Percentiles rank a stretch among this genome's conserved stretches.
These are phyloP conservation scores for Anaspis maculata DNA, from an alignment of 2,888 invertebrate genomes.

Conservation along the genomic window DNA sequence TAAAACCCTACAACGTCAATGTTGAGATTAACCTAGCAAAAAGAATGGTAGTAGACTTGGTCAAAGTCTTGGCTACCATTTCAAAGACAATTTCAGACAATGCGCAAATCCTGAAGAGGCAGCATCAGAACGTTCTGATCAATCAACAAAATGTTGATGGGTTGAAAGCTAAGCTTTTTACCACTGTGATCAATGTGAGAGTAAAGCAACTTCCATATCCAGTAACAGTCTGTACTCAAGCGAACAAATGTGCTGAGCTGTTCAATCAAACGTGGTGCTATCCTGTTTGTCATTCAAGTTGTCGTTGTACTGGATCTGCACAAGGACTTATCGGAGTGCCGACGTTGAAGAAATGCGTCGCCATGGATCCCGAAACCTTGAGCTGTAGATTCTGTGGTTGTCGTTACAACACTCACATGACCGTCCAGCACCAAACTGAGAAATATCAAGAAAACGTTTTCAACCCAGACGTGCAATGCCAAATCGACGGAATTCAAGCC, in stretches of 20 bases:
- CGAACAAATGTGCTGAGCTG: conserved; percentile 24
- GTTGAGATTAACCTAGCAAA: conserved; percentile 33
- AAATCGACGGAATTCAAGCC: conserved; percentile 22
- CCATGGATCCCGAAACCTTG: conserved; percentile 21
- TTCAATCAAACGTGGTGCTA: conserved; percentile 28
- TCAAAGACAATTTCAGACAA: conserved; percentile 32
- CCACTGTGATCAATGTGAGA: conserved; percentile 27
- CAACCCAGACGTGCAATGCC: conserved; percentile 22
- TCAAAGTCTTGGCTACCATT: conserved; percentile 34
- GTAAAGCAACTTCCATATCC: conserved; percentile 25
- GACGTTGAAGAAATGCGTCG: conserved; percentile 26
- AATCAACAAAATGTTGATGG: conserved; percentile 22
- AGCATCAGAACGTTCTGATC: conserved; percentile 17
- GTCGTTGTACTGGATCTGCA: conserved; percentile 27
- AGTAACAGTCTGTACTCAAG: conserved; percentile 28
- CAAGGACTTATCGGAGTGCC: conserved; percentile 31
- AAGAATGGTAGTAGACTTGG: conserved; percentile 29
- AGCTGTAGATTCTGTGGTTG: conserved; percentile 27
- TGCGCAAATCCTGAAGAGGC: conserved; percentile 24
- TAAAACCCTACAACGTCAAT: conserved; percentile 30
- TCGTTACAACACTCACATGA: conserved; percentile 31
- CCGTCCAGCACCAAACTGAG: conserved; percentile 31
- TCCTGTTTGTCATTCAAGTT: conserved; percentile 32
- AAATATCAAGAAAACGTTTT: conserved; percentile 22
- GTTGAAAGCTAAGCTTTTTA: conserved; percentile 27